Percentiles rank a stretch among this genome's conserved stretches.
These are phyloP conservation scores for Tamandua tetradactyla DNA, from an alignment of 2,797 vertebrate genomes.

Conservation along the genomic window DNA sequence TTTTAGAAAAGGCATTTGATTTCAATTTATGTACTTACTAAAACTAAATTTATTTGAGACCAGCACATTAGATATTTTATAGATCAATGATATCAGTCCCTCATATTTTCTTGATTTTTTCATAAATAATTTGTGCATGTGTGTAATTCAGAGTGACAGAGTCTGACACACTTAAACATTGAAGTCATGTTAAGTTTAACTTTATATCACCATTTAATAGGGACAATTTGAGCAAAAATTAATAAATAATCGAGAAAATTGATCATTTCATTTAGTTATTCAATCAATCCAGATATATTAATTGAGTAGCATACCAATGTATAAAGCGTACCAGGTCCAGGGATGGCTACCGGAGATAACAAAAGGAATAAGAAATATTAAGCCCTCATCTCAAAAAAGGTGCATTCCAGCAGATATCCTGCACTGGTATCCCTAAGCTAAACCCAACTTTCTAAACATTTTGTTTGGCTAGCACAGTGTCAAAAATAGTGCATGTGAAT, in stretches of 20 bases:
- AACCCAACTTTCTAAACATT: not conserved
- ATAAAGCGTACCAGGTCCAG: not conserved
- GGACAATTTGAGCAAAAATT: not conserved
- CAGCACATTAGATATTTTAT: not conserved
- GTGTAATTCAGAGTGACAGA: not conserved
- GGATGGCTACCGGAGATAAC: not conserved
- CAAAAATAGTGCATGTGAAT: not conserved
- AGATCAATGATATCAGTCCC: not conserved
- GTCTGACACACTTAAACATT: not conserved
- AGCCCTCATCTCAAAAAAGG: not conserved
- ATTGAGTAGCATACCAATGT: not conserved
- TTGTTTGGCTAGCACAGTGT: not conserved
- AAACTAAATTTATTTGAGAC: not conserved
- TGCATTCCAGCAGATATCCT: not conserved
- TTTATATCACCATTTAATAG: not conserved
- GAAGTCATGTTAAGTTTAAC: not conserved
- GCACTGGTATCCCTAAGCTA: not conserved
- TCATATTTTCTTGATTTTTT: not conserved
- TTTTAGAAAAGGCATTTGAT: constrained; percentile 6
- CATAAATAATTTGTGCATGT: not conserved
- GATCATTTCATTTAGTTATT: not conserved
- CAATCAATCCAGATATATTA: not conserved
- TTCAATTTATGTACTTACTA: not conserved
- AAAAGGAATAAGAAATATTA: not conserved
- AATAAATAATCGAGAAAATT: not conserved